Conservation (phyloP, 1,140 invertebrate genomes). For the Goniozus legneri region DNA sequence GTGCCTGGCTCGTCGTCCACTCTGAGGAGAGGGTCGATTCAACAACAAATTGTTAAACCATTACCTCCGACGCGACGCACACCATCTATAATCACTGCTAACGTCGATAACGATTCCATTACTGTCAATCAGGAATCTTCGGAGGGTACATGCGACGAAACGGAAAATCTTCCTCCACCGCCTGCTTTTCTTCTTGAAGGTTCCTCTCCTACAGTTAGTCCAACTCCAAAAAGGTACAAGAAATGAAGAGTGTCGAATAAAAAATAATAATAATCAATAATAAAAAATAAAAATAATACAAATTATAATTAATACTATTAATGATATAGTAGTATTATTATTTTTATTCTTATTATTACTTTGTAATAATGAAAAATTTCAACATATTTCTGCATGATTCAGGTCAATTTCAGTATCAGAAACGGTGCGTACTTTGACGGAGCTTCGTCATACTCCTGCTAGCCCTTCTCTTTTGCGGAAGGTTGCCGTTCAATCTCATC, state of each 20-base stretch:
- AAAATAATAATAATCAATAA: not conserved
- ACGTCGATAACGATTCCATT: constrained; percentile 20
- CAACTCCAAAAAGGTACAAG: constrained; percentile 40
- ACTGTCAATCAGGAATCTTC: constrained; percentile 26
- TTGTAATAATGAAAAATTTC: not conserved
- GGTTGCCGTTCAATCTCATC: constrained; percentile 32
- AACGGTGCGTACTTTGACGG: constrained; percentile 80
- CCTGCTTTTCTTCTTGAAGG: constrained; percentile 77
- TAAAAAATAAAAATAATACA: not conserved
- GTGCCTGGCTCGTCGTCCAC: constrained; percentile 26
- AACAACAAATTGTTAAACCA: constrained; percentile 58
- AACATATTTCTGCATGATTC: constrained; percentile 7
- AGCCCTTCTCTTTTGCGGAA: constrained; percentile 75
- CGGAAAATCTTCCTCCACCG: constrained; percentile 76
- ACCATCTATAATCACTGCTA: constrained; percentile 65
- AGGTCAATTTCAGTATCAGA: constrained; percentile 69
- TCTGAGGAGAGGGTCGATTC: constrained; percentile 62
- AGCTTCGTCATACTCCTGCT: constrained; percentile 80
- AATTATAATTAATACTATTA: not conserved
- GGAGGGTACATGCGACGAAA: constrained; percentile 39
- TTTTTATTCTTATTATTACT: not conserved
- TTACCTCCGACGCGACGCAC: constrained; percentile 82
- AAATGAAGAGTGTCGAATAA: too few species aligned
- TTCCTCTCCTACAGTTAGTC: constrained; percentile 44
- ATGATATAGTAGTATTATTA: not conserved